Evolutionary conservation across 2,113 vertebrate species (phyloP), one percentile per base, ranked within the genome.

Genomic region (Budorcas taxicolor): DNA sequence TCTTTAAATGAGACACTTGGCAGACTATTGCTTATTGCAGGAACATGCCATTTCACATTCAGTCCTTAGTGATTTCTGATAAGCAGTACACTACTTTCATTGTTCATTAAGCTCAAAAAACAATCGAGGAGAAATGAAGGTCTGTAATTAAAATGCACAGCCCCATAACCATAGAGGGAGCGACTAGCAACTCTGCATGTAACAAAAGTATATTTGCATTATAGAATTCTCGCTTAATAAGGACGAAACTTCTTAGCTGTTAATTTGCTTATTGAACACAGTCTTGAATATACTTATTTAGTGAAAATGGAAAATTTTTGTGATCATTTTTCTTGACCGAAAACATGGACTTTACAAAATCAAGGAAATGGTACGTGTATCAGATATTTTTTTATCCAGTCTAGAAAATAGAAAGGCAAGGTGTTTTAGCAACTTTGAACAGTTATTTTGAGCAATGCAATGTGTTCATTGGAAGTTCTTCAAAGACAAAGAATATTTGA

Each of bases 41-140:
- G 36, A 95, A 33, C 50, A 23, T n/a, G 45, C 84, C 82, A 87
- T 74, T 90, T 52, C 31, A 62, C 29, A 52, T 74, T 86, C 43
- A 74, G 23, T 52, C 50, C 55, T 90, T 67, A 27, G 50, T 87
- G 95, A 87, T 86, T 91, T 81, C 87, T 84, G 19, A 71, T 83
- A 52, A 71, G 50, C n/a, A 50, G 5, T 92, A 91, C 23, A 21
- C 40, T 74, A 19, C 60, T 96, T 84, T 81, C 21, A 87, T 90
- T 96, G 86, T 78, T 94, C 29, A 71, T 62, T 86, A 92, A 97
- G 29, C 80, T 93, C 80, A 71, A 87, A 90, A 91, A 91, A 87
- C 67, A 96, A 52, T 5, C 62, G 16, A 58, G 92, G 57, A 82
- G 83, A 93, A 91, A 76, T 64, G 36, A 87, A 47, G 55, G 43